A percentile compares a stretch with the other conserved stretches of the same genome.
phyloP scores from a whole-genome alignment of 2,888 invertebrate genomes.

The Diarsia brunnea region DNA sequence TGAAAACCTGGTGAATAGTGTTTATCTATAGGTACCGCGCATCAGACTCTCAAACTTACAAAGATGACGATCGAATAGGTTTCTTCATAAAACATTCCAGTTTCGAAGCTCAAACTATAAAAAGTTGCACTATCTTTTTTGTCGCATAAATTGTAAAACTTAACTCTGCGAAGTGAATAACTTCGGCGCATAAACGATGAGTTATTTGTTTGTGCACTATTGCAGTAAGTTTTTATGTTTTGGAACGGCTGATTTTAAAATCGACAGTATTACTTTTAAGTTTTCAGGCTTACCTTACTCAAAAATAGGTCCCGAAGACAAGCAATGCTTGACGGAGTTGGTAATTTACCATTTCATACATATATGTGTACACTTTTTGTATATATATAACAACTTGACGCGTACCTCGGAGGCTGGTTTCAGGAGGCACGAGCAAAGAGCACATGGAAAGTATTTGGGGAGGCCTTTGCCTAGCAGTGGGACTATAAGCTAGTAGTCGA shows the following conservation, averaged over 20 bases:
- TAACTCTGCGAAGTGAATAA: slow-evolving; percentile 52
- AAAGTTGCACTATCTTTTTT: slow-evolving; percentile 46
- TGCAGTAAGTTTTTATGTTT: slow-evolving; percentile 19
- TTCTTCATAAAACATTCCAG: slow-evolving; percentile 21
- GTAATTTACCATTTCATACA: no score
- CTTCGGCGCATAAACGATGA: slow-evolving; percentile 56
- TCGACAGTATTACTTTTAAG: neutral
- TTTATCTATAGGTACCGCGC: no score
- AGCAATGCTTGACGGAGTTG: no score
- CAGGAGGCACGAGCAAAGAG: no score
- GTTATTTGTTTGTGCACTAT: slow-evolving; percentile 61
- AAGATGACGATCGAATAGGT: neutral
- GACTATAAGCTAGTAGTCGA: no score
- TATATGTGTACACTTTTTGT: no score
- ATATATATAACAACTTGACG: no score
- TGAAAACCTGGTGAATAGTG: no score
- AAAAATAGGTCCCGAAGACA: neutral
- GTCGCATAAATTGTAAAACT: slow-evolving; percentile 56
- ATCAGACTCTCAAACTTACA: neutral
- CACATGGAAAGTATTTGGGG: no score
- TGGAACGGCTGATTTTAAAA: neutral
- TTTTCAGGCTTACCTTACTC: neutral
- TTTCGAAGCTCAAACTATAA: slow-evolving; percentile 29
- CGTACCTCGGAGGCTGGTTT: no score
- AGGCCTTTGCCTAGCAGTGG: no score